Evolutionary conservation across 1,140 invertebrate species (phyloP).

Genomic region (Popillia japonica): DNA sequence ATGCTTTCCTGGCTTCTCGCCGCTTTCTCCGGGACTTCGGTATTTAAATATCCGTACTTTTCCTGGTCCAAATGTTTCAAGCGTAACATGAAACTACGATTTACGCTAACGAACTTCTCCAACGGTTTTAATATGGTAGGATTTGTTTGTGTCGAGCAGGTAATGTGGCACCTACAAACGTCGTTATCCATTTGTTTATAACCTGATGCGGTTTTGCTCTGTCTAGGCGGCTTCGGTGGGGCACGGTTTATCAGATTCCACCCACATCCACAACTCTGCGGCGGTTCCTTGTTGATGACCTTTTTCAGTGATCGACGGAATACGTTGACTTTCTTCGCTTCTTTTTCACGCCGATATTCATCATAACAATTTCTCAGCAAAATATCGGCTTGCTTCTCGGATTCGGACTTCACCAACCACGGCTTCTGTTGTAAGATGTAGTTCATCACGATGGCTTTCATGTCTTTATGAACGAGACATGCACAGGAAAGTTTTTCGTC

Average conservation of each 20-base stretch:
- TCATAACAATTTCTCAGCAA: not conserved
- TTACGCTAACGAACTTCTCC: not conserved
- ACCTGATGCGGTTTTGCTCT: not conserved
- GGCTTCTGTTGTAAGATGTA: not conserved
- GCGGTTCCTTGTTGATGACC: not conserved
- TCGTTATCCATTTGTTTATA: not conserved
- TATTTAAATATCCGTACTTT: not conserved
- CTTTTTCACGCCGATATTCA: not conserved
- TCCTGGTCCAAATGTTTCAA: conserved; percentile 23
- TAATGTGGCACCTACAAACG: not conserved
- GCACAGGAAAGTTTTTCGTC: not conserved
- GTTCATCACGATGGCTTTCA: not conserved
- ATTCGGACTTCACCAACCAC: not conserved
- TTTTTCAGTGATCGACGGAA: not conserved
- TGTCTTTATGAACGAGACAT: not conserved
- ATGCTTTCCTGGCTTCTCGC: not conserved
- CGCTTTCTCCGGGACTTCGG: not conserved
- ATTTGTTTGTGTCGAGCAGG: not conserved
- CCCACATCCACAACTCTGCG: not conserved
- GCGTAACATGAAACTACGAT: conserved; percentile 8
- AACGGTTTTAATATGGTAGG: not conserved
- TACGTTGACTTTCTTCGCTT: not conserved
- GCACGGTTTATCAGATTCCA: not conserved
- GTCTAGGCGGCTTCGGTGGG: not conserved
- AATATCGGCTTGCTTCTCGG: not conserved